Evolutionary conservation across 2,113 vertebrate species (phyloP).

Genomic region (Clinocottus analis): DNA sequence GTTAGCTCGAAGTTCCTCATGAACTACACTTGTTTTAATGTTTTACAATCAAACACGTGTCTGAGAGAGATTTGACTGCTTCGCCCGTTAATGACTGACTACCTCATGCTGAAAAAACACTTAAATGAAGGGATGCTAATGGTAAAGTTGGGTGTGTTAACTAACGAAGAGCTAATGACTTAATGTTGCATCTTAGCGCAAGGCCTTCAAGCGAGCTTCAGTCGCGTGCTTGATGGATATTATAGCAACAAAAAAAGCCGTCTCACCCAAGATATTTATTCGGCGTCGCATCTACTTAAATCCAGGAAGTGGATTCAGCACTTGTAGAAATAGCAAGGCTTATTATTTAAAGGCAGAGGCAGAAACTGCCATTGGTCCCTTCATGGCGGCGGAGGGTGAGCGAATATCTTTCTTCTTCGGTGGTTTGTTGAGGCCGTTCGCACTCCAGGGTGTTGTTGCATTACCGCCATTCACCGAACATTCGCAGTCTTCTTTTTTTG

Average conservation of each 20-base stretch:
- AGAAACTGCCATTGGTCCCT: constrained; percentile 70
- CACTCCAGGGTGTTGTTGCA: neutral
- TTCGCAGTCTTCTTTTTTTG: neutral
- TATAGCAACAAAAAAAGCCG: no score
- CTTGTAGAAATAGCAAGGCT: constrained; percentile 60
- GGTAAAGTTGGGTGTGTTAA: constrained; percentile 52
- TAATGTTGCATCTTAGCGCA: constrained; percentile 24
- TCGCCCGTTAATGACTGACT: no score
- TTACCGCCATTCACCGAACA: neutral
- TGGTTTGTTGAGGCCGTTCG: neutral
- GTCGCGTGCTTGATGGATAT: neutral
- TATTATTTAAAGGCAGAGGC: constrained; percentile 69
- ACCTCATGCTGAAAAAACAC: neutral
- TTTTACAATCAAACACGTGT: accelerated
- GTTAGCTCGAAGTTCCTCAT: neutral
- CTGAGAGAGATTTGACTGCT: neutral
- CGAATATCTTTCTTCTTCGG: constrained; percentile 41
- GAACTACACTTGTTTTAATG: neutral
- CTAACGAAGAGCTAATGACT: constrained; percentile 31
- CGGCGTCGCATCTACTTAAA: constrained; percentile 79
- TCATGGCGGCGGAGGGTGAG: constrained; percentile 74
- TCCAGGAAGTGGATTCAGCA: constrained; percentile 55
- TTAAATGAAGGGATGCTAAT: constrained; percentile 38
- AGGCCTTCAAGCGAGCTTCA: constrained; percentile 34
- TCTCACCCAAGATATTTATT: constrained; percentile 79